Percentiles rank a stretch among this genome's conserved stretches.
Conservation (phyloP, 2,797 vertebrate genomes). For the Eleutherodactylus coqui region DNA sequence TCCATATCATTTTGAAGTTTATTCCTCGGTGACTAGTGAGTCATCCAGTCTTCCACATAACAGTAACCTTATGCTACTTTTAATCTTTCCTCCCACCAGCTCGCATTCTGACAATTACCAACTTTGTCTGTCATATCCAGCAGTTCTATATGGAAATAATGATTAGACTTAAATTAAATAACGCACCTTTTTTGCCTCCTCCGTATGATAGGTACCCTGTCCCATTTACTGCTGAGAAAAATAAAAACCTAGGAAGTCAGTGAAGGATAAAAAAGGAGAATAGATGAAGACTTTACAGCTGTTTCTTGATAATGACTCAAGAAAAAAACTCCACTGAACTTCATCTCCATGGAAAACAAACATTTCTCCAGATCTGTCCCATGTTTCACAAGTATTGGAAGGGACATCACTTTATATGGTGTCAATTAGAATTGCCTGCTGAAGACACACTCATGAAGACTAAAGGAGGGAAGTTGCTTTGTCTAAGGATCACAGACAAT, state of each 20-base stretch:
- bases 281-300: background rate
- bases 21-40: conserved; percentile 54
- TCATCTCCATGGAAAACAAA: background rate
- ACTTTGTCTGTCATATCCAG: background rate
- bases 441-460: background rate
- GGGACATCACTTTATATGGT: background rate
- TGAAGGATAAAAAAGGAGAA: background rate
- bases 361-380: conserved; percentile 21
- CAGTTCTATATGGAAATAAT: background rate
- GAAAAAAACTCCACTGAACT: background rate
- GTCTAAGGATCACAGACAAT: background rate
- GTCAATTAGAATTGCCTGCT: background rate
- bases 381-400: background rate
- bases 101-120: background rate
- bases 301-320: background rate
- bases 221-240: conserved; percentile 43
- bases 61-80: conserved; percentile 53
- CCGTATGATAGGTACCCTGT: conserved; percentile 52
- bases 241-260: conserved; percentile 3
- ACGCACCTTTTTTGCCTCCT: conserved; percentile 57
- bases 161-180: background rate
- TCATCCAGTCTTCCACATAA: conserved; percentile 40
- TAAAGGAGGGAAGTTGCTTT: background rate
- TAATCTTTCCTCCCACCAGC: conserved; percentile 39
- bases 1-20: conserved; percentile 40